phyloP scores from a whole-genome alignment of 2,888 invertebrate species.

The Caenorhabditis sp. region DNA sequence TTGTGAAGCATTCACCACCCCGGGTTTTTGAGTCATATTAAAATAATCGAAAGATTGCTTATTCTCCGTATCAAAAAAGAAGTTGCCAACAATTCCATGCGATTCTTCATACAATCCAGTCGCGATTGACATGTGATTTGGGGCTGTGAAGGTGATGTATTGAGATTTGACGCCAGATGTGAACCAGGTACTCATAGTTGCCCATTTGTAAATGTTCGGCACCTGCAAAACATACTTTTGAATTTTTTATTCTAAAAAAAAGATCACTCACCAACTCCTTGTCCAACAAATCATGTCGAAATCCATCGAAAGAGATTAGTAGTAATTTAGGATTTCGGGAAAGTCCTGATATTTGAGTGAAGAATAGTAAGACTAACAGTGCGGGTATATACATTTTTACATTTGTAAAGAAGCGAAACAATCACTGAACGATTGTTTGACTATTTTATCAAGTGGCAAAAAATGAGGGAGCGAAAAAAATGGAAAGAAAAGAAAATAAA shows the following conservation, averaged over 20 bases:
- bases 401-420: conserved; percentile 1
- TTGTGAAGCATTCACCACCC: conserved; percentile 40
- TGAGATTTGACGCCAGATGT: conserved; percentile 46
- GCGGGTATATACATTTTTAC: conserved; percentile 22
- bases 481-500: background rate
- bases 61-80: conserved; percentile 49
- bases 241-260: conserved; percentile 5
- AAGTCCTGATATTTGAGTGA: background rate
- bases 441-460: background rate
- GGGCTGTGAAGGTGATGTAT: conserved; percentile 53
- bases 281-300: conserved; percentile 53
- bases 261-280: conserved; percentile 37
- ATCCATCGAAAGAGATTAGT: conserved; percentile 56
- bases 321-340: conserved; percentile 47
- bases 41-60: conserved; percentile 53
- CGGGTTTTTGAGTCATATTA: conserved; percentile 42
- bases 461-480: background rate
- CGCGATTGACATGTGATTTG: conserved; percentile 59
- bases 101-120: conserved; percentile 52
- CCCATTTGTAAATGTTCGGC: conserved; percentile 52
- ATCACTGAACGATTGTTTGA: too few species aligned
- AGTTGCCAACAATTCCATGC: conserved; percentile 58
- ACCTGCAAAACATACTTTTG: conserved; percentile 39
- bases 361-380: conserved; percentile 3
- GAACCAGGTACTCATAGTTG: conserved; percentile 47